A percentile compares a stretch with the other conserved stretches of the same genome.
Evolutionary conservation across 2,797 vertebrate genomes (phyloP).

Genomic region (Alouatta caraya): DNA sequence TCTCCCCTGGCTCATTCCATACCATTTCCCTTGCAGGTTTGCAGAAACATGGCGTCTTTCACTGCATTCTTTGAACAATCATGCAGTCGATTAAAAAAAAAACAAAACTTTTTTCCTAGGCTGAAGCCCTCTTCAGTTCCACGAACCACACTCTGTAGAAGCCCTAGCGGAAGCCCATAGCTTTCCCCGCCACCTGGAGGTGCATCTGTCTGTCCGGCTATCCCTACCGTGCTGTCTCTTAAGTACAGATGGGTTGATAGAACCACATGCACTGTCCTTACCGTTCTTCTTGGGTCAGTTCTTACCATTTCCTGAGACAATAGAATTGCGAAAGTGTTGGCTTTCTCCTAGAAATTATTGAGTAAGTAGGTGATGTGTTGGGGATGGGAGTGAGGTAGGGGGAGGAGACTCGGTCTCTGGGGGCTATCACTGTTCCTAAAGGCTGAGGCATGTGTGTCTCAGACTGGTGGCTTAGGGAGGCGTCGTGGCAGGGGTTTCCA

Average conservation of each 20-base stretch:
- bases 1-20: neutral
- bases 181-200: neutral
- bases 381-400: neutral
- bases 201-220: neutral
- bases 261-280: neutral
- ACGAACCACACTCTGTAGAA: neutral
- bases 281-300: neutral
- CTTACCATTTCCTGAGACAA: conserved; percentile 28
- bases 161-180: neutral
- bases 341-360: conserved; percentile 47
- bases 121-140: neutral
- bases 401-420: neutral
- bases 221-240: neutral
- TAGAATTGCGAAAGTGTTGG: conserved; percentile 46
- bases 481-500: neutral
- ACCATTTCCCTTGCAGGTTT: conserved; percentile 32
- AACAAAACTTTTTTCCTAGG: neutral
- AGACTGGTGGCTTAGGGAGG: neutral
- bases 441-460: neutral
- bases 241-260: neutral
- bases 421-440: neutral
- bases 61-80: conserved; percentile 26
- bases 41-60: conserved; percentile 36
- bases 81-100: conserved; percentile 44
- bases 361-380: conserved; percentile 40